A percentile compares a stretch with the other conserved stretches of the same genome.
Evolutionary conservation across 2,888 invertebrate genomes (phyloP).

Genomic region (Bombylius discolor): DNA sequence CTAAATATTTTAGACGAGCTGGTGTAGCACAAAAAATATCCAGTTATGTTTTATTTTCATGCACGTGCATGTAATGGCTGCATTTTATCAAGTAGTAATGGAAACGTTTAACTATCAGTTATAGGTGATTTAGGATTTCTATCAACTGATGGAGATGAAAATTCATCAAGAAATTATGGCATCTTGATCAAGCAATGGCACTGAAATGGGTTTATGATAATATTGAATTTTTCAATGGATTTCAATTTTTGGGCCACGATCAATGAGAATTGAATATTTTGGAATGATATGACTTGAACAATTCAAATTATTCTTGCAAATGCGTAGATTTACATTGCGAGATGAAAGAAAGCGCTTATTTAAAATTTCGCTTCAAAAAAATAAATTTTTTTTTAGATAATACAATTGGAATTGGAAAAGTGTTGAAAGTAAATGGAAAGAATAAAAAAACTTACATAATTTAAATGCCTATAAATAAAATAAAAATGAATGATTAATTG

Average conservation of each 20-base stretch:
- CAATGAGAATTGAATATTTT: too few species aligned
- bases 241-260: constrained; percentile 82
- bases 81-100: constrained; percentile 81
- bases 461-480: too few species aligned
- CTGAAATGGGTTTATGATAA: constrained; percentile 83
- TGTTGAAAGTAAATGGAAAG: too few species aligned
- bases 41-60: constrained; percentile 92
- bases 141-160: constrained; percentile 79
- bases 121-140: constrained; percentile 83
- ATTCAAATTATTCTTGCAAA: too few species aligned
- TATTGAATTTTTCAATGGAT: constrained; percentile 80
- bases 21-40: constrained; percentile 68
- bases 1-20: constrained; percentile 41
- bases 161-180: constrained; percentile 89
- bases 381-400: too few species aligned
- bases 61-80: constrained; percentile 85
- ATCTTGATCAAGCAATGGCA: constrained; percentile 84
- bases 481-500: too few species aligned
- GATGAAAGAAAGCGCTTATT: too few species aligned
- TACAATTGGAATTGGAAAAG: too few species aligned
- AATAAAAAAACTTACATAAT: too few species aligned
- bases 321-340: too few species aligned
- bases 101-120: constrained; percentile 88
- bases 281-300: too few species aligned
- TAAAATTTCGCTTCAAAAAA: too few species aligned